Evolutionary conservation across 2,888 invertebrate species (phyloP).

Genomic region (Trilocha varians): DNA sequence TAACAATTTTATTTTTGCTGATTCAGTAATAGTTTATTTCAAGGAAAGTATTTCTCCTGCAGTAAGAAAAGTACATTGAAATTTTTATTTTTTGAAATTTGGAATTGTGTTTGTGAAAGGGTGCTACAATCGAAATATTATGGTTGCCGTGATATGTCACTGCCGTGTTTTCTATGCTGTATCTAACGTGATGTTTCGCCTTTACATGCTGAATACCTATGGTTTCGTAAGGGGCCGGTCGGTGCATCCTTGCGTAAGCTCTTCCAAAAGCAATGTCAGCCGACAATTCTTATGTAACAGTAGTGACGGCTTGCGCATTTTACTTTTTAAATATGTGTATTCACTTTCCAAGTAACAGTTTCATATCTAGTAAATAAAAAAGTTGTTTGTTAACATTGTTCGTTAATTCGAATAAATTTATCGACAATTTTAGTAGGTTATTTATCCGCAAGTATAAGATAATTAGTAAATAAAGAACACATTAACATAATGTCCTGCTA

Average conservation of each 20-base stretch:
- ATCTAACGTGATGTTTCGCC: constrained; percentile 5
- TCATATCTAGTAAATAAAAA: too few relatives aligned
- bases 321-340: constrained; percentile 12
- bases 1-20: too few relatives aligned
- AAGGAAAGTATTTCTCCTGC: too few relatives aligned
- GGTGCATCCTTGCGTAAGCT: constrained; percentile 56
- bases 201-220: constrained; percentile 22
- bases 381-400: too few relatives aligned
- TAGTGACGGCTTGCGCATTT: constrained; percentile 20
- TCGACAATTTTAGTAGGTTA: too few relatives aligned
- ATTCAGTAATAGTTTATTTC: too few relatives aligned
- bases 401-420: too few relatives aligned
- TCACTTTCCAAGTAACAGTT: too few relatives aligned
- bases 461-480: constrained; percentile 4
- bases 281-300: constrained; percentile 34
- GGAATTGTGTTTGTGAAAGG: not conserved
- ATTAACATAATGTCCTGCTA: constrained; percentile 20
- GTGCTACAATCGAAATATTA: constrained; percentile 2
- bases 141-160: constrained; percentile 4
- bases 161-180: not conserved
- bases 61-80: too few relatives aligned
- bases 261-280: constrained; percentile 35
- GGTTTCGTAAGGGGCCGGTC: constrained; percentile 37
- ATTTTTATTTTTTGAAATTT: not conserved
- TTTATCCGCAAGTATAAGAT: too few relatives aligned